Percentiles rank a stretch among this genome's conserved stretches.
phyloP scores from a whole-genome alignment of 2,113 vertebrate species.

The Laticauda colubrina region DNA sequence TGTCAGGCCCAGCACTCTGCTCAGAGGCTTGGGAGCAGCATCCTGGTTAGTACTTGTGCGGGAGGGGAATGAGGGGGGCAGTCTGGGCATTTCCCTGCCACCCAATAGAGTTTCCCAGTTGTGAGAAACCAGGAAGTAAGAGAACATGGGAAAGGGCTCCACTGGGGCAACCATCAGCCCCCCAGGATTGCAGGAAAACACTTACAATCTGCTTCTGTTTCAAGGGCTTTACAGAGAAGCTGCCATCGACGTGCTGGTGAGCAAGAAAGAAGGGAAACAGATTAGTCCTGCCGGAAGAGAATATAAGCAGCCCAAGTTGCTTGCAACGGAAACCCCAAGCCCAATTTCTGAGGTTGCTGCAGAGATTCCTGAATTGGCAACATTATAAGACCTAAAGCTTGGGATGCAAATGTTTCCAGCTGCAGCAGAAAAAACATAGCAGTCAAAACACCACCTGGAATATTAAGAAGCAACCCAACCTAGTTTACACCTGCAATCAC shows the following conservation, averaged over 20 bases:
- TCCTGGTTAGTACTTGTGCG: background rate
- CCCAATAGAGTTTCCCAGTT: background rate
- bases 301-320: background rate
- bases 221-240: slow-evolving; percentile 94
- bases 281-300: background rate
- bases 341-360: background rate
- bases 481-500: background rate
- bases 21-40: background rate
- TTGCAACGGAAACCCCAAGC: background rate
- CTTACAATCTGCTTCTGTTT: slow-evolving; percentile 99
- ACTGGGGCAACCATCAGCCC: background rate
- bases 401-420: background rate
- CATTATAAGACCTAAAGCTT: background rate
- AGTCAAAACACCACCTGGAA: background rate
- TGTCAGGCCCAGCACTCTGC: background rate
- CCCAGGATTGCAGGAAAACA: slow-evolving; percentile 38
- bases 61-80: background rate
- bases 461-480: background rate
- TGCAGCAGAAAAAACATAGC: background rate
- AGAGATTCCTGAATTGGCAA: background rate
- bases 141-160: too few relatives aligned
- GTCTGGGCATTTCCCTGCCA: background rate
- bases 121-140: background rate
- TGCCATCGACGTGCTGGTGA: slow-evolving; percentile 90
- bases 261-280: slow-evolving; percentile 19